phyloP scores from a whole-genome alignment of 2,888 invertebrate genomes.

The Harpalus rufipes region DNA sequence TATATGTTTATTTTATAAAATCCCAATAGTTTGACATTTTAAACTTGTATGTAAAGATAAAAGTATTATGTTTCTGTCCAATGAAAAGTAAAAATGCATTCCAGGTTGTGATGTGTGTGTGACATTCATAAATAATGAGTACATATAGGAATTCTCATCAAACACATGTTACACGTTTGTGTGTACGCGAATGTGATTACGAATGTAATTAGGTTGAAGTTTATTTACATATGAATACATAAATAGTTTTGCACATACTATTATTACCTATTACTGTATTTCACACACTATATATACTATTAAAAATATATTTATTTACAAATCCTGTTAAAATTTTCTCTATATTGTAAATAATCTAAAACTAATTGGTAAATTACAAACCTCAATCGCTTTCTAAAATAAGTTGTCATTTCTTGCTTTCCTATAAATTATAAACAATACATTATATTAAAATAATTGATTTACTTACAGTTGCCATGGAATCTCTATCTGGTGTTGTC shows the following conservation, averaged over 20 bases:
- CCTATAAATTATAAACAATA: not conserved
- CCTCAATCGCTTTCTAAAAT: slow-evolving; percentile 2
- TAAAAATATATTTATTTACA: not conserved
- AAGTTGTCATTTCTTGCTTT: not conserved
- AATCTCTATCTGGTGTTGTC: not conserved
- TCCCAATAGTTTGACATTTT: no score
- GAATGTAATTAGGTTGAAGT: not conserved
- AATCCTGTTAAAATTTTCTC: not conserved
- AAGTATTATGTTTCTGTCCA: not conserved
- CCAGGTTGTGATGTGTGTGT: not conserved
- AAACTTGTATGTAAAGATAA: no score
- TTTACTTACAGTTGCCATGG: not conserved
- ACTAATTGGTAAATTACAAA: not conserved
- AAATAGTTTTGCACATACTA: not conserved
- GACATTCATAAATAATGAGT: not conserved
- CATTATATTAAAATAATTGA: not conserved
- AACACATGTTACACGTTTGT: not conserved
- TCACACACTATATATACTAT: no score
- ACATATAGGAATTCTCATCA: no score
- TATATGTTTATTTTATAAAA: no score
- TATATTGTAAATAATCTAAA: not conserved
- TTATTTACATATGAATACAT: not conserved
- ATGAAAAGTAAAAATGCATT: slow-evolving; percentile 3
- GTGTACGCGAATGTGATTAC: not conserved
- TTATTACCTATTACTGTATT: not conserved